Conservation (phyloP, 37 sponge, comb jelly and placozoan genomes). For the Beroe forskalii region DNA sequence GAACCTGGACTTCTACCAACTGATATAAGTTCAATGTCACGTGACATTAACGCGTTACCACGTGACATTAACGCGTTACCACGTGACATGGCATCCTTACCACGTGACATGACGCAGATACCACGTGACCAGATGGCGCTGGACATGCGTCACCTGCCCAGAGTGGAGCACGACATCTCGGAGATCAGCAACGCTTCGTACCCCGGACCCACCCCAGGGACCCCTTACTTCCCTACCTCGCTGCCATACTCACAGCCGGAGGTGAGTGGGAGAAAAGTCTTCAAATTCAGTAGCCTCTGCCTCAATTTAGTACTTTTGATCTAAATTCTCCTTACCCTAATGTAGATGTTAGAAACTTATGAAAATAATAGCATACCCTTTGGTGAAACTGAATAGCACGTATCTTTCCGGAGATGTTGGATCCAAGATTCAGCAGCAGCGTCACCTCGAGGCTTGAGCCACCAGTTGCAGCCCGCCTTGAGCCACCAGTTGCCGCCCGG, state of each 20-base stretch:
- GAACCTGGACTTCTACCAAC: neutral
- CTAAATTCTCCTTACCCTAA: too few species aligned
- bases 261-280: too few species aligned
- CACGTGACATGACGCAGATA: slow-evolving; percentile 12
- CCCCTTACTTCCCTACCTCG: slow-evolving; percentile 35
- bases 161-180: slow-evolving; percentile 21
- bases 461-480: neutral
- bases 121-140: neutral
- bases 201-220: neutral
- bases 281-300: too few species aligned
- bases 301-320: too few species aligned
- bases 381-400: too few species aligned
- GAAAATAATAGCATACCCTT: too few species aligned
- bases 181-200: slow-evolving; percentile 33
- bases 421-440: neutral
- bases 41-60: neutral
- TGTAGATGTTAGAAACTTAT: too few species aligned
- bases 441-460: neutral
- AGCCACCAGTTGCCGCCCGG: neutral
- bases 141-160: neutral
- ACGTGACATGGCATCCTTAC: neutral
- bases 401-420: neutral
- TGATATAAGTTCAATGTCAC: neutral
- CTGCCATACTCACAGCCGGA: neutral
- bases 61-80: neutral